These are phyloP conservation scores for zebrafish (Danio rerio) DNA, from an alignment of 2,113 vertebrate species.

Conservation along the genomic window DNA sequence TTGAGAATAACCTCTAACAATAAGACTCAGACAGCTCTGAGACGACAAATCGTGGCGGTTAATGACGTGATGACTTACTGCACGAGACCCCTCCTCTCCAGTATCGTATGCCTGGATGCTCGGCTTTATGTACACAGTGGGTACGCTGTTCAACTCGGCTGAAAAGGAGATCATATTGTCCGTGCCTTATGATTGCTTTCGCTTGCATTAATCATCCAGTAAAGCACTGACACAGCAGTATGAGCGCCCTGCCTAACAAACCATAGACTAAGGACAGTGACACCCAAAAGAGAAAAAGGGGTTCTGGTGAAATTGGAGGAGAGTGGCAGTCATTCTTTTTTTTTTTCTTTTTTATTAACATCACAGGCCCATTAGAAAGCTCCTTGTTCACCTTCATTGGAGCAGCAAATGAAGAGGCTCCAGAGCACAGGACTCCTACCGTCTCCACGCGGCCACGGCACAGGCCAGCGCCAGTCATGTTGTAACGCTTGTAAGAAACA, in stretches of 20 bases:
- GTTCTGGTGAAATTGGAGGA: conserved; percentile 78
- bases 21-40: conserved; percentile 23
- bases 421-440: conserved; percentile 88
- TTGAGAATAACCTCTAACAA: conserved; percentile 55
- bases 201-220: conserved; percentile 99
- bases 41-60: conserved; percentile 15
- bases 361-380: conserved; percentile 96
- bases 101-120: conserved; percentile 31
- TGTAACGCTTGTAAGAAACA: conserved; percentile 94
- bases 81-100: conserved; percentile 4
- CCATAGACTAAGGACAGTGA: conserved; percentile 98
- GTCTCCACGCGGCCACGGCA: conserved; percentile 85
- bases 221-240: conserved; percentile 98
- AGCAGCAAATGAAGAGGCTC: conserved; percentile 99
- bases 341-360: conserved; percentile 92
- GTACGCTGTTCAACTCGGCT: conserved; percentile 71
- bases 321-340: conserved; percentile 73
- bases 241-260: conserved; percentile 97
- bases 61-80: conserved; percentile 39
- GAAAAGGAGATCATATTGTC: conserved; percentile 90
- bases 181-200: conserved; percentile 96
- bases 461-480: conserved; percentile 86
- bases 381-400: conserved; percentile 99
- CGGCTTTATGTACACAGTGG: conserved; percentile 60
- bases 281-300: conserved; percentile 89